Evolutionary conservation across 2,797 vertebrate genomes (phyloP).

Genomic region (Eptatretus atami): DNA sequence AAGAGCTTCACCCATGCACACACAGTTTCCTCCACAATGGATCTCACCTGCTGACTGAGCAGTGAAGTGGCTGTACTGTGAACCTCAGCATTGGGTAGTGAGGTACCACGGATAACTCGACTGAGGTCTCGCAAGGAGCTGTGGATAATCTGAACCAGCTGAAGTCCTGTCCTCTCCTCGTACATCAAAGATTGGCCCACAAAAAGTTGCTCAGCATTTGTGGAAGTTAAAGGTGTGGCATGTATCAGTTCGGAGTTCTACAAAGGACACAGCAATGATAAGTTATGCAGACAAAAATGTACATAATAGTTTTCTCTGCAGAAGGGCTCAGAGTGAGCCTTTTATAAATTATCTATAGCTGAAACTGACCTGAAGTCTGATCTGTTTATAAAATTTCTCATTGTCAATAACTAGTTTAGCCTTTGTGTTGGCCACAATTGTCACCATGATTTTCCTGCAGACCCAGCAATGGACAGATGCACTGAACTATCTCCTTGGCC

Average conservation of each 20-base stretch:
- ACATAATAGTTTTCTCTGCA: slow-evolving; percentile 4
- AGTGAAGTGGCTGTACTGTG: slow-evolving; percentile 51
- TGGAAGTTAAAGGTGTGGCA: slow-evolving; percentile 56
- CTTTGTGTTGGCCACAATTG: background rate
- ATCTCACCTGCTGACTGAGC: slow-evolving; percentile 60
- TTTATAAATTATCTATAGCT: background rate
- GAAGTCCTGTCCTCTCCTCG: slow-evolving; percentile 57
- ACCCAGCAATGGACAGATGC: too few species aligned
- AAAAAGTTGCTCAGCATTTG: slow-evolving; percentile 35
- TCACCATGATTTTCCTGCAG: background rate
- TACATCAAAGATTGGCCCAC: slow-evolving; percentile 39
- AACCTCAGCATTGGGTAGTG: slow-evolving; percentile 43
- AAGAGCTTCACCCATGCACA: too few species aligned
- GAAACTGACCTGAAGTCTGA: background rate
- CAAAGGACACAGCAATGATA: background rate
- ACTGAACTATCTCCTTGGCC: too few species aligned
- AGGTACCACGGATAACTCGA: slow-evolving; percentile 70
- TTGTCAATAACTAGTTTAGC: background rate
- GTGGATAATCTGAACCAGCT: slow-evolving; percentile 56
- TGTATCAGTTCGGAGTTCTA: slow-evolving; percentile 22
- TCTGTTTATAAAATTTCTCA: background rate
- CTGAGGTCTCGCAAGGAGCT: slow-evolving; percentile 76
- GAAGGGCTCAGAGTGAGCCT: background rate
- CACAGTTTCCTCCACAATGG: too few species aligned
- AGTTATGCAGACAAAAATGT: background rate